Evolutionary conservation across 2,113 vertebrate species (phyloP).

Genomic region (Puntigrus tetrazona): DNA sequence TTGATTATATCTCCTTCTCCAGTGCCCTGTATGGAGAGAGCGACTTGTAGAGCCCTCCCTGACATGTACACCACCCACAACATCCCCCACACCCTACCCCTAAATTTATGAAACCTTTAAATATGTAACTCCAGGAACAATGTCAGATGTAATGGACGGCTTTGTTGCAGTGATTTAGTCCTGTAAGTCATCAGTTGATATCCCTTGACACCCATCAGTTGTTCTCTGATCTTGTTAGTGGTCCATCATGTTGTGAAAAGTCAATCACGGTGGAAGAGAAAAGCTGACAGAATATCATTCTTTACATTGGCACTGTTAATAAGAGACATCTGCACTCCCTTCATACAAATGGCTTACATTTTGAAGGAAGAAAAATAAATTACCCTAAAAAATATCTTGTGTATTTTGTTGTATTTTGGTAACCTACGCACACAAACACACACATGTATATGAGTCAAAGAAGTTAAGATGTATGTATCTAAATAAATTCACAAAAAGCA

Average conservation of each 20-base stretch:
- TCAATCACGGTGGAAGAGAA: neutral
- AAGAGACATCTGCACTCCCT: neutral
- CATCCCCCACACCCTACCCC: neutral
- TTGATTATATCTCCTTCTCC: conserved; percentile 87
- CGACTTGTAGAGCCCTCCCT: conserved; percentile 74
- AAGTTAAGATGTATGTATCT: too few species aligned
- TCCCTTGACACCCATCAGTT: neutral
- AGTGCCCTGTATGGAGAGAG: conserved; percentile 87
- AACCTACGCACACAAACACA: neutral
- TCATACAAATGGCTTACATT: conserved; percentile 5
- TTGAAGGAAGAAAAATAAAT: conserved; percentile 38
- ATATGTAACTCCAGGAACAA: conserved; percentile 4
- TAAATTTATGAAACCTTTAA: conserved; percentile 10
- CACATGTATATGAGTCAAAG: too few species aligned
- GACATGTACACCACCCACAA: neutral
- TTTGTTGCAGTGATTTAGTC: conserved; percentile 16
- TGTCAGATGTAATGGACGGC: neutral
- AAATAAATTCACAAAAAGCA: too few species aligned
- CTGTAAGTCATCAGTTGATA: neutral
- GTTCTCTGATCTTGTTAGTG: conserved; percentile 8
- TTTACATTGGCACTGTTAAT: neutral
- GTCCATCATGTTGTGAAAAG: neutral
- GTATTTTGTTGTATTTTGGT: neutral
- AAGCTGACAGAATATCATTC: neutral
- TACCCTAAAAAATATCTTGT: conserved; percentile 4